A percentile compares a stretch with the other conserved stretches of the same genome.
Conservation (phyloP, 2,113 vertebrate species). For the Salvelinus sp. region DNA sequence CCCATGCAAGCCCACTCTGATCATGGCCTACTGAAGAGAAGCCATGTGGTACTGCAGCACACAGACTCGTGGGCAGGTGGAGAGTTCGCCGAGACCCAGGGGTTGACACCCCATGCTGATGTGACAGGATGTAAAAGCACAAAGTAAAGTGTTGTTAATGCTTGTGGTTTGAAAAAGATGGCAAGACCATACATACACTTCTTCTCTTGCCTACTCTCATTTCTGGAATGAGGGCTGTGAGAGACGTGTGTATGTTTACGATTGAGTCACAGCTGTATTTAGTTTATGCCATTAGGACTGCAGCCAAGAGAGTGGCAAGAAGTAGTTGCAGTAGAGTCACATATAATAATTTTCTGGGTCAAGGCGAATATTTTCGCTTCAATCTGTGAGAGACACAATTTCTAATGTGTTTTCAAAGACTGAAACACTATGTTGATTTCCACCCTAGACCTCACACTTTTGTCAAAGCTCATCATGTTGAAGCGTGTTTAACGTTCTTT, state of each 20-base stretch:
- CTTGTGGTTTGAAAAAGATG: no score
- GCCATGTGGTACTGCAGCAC: constrained; percentile 30
- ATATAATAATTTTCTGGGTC: constrained; percentile 26
- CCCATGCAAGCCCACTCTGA: constrained; percentile 39
- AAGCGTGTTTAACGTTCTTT: background rate
- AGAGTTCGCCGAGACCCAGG: constrained; percentile 26
- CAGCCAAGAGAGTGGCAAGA: background rate
- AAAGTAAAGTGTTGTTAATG: constrained; percentile 1
- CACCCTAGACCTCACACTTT: no score
- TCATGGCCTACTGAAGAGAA: constrained; percentile 38
- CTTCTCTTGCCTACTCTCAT: constrained; percentile 4
- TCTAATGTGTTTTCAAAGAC: constrained; percentile 40
- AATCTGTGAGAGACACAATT: constrained; percentile 25
- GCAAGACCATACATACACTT: no score
- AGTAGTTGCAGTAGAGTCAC: constrained; percentile 18
- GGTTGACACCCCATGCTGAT: constrained; percentile 12
- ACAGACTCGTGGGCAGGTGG: constrained; percentile 20
- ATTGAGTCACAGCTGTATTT: background rate
- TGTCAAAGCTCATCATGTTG: background rate
- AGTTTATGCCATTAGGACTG: background rate
- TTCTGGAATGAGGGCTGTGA: constrained; percentile 40
- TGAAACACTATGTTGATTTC: no score
- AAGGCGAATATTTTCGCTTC: constrained; percentile 34
- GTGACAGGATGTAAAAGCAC: background rate
- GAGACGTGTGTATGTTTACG: constrained; percentile 4